Evolutionary conservation across 2,888 invertebrate species (phyloP), one percentile per base, ranked within the genome.

Genomic region (Tinea trinotella): DNA sequence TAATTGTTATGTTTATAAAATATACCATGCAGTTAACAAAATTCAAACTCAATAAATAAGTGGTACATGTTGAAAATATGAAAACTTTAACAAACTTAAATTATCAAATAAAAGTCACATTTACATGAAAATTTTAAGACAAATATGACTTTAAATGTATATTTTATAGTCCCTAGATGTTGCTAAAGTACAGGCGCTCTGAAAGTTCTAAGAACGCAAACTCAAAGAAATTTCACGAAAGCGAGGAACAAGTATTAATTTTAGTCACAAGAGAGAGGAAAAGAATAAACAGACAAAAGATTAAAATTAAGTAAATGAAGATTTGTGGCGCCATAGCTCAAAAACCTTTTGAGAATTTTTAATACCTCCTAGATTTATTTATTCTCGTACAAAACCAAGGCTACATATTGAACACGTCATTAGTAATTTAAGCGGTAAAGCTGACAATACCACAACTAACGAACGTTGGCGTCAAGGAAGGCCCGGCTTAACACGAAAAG

Each of bases 371-470:
- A n/a, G n/a, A 40, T 40, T n/a, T 1, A 40, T 40, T 40, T 40
- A 40, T 40, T 12, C 13, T 12, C 15, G 13, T 15, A 40, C 3
- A 40, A 35, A 40, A 40, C 7, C 12, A n/a, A 2, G 40, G 2
- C 2, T 40, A n/a, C 2, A 12, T 40, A 40, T 40, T 46, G 17
- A 46, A 17, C 19, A 19, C n/a, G 46, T 19, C 46, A 19, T 46
- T 46, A 46, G 46, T 19, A 7, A 46, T 19, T 46, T 17, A 46
- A 46, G 46, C 17, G 46, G 2, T 30, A 30, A 40, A 40, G 40
- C 40, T 40, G 12, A 40, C 46, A 46, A 46, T 19, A 46, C 46
- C 46, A 19, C 18, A 46, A 46, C 46, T 46, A 46, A 46, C 46
- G 46, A 46, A 46, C 46, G 19, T 17, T n/a, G 19, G 19, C 46